Base-by-base conservation (phyloP, 2,888 invertebrate species). In the Lepidocyrtinus sp. region DNA sequence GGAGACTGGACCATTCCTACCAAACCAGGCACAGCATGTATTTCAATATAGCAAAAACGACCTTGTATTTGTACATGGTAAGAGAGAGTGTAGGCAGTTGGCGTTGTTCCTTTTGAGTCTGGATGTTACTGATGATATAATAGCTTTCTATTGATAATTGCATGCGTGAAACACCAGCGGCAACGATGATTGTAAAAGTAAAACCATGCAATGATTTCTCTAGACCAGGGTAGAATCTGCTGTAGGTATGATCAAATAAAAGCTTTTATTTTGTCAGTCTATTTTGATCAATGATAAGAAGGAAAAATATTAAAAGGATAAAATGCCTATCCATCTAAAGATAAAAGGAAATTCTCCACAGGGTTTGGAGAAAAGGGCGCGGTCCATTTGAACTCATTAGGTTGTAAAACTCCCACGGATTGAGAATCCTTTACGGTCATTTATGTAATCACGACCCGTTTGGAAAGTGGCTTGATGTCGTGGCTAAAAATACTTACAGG, bases 381-480 rank as follows among this genome's bases (percentile, higher is more conserved):
- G 76, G 76, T 76, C 68, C 76, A 36, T 55, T 55, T 76, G 64
- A 70, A 82, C 80, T 84, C 84, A 84, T 83, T 84, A 83, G 78
- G 81, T 75, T 82, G 82, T 83, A 84, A 84, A 84, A 84, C 84
- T 83, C 84, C 84, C 84, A 84, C 82, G 82, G 75, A 62, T 65
- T 12, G 62, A 59, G 25, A 76, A 77, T 69, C 73, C 55, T 77
- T 67, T 81, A 74, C 73, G 81, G 59, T 46, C 59, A 74, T 77
- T 76, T 73, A 12, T 36, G 65, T 74, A 74, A 81, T 81, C 81
- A 81, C 74, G 81, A 74, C 76, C 36, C 36, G 65, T 75, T 63
- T 74, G 74, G 64, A 69, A 81, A 77, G 81, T 74, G 74, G 70
- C 36, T 36, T 36, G 36, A 36, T 81, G 64, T 72, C 77, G 68